Base-by-base conservation (phyloP, 2,113 vertebrate genomes). In the Nanorana parkeri region DNA sequence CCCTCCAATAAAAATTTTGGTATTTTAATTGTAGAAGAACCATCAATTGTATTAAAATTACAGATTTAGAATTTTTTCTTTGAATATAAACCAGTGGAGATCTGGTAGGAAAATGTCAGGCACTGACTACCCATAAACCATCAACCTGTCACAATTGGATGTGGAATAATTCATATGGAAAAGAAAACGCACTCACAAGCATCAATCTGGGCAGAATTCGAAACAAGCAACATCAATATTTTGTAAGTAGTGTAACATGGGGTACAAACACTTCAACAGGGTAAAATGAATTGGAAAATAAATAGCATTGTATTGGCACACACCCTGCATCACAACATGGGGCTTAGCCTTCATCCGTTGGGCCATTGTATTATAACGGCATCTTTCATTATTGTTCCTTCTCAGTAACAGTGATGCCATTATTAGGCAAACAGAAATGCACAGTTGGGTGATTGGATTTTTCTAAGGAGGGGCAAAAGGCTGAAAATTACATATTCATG, bases 351-450 rank as follows among this genome's bases (percentile, higher is more conserved):
- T 41, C 32, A 21, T 47, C 47, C 16, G 21, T 23, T 26, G 17
- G 29, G 32, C 26, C 19, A 21, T 71, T 54, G 13, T 54, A 71
- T 24, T 23, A 26, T 54, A 52, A 71, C 52, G 23, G 24, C 23
- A 54, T 26, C 20, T 71, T 47, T 71, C 51, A 54, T 54, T 26
- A 71, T 54, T 71, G n/a, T 28, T 71, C 21, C 23, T 71, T 71
- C 15, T 17, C 36, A 54, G 20, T 52, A 71, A 51, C 47, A 26
- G 47, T 54, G 41, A 15, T 71, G 21, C n/a, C 17, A 52, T 71
- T 51, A 71, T 71, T 54, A 54, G 21, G 47, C 51, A 71, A 54
- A 71, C 68, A 71, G 51, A 71, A 68, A 2, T 17, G 24, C 67
- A 68, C n/a, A 17, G 67, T 20, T 71, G 47, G 47, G 8, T 26